Percentiles rank a stretch among this genome's conserved stretches.
Conservation (phyloP, 2,888 invertebrate genomes). For the Microdon myrmicae region DNA sequence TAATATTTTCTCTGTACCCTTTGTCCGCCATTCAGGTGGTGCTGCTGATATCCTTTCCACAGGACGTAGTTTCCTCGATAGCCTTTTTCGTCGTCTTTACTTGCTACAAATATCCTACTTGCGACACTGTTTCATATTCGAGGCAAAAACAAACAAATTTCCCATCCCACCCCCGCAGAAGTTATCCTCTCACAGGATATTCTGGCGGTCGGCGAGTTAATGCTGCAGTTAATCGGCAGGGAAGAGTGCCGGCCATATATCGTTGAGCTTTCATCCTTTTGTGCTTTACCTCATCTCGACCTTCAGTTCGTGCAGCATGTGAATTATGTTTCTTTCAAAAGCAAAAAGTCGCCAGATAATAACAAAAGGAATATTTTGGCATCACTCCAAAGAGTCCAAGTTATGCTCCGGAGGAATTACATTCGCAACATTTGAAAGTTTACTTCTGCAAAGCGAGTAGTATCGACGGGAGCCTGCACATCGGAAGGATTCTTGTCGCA, state of each 20-base stretch:
- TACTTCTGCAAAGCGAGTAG: too few relatives aligned
- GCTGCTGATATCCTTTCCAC: conserved; percentile 15
- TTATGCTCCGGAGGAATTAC: background rate
- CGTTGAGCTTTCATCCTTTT: conserved; percentile 41
- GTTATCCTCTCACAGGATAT: conserved; percentile 18
- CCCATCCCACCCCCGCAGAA: conserved; percentile 36
- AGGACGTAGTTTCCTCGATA: conserved; percentile 27
- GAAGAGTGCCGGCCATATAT: conserved; percentile 5
- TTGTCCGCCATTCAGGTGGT: background rate
- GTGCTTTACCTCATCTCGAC: conserved; percentile 42
- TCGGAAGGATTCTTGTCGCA: too few relatives aligned
- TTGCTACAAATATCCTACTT: too few relatives aligned
- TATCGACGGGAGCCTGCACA: too few relatives aligned
- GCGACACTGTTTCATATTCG: too few relatives aligned
- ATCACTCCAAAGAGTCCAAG: conserved; percentile 39
- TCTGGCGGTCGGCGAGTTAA: background rate
- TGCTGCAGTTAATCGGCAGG: background rate
- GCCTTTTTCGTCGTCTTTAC: too few relatives aligned
- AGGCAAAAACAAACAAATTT: conserved; percentile 42
- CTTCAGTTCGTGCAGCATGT: conserved; percentile 34
- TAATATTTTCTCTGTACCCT: conserved; percentile 2
- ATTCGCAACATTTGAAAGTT: background rate
- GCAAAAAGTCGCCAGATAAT: conserved; percentile 3
- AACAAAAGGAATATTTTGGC: conserved; percentile 41
- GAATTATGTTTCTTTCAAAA: conserved; percentile 29